phyloP scores from a whole-genome alignment of 92 coral and sea anemone genomes.

The Umimayanthus chanpuru region DNA sequence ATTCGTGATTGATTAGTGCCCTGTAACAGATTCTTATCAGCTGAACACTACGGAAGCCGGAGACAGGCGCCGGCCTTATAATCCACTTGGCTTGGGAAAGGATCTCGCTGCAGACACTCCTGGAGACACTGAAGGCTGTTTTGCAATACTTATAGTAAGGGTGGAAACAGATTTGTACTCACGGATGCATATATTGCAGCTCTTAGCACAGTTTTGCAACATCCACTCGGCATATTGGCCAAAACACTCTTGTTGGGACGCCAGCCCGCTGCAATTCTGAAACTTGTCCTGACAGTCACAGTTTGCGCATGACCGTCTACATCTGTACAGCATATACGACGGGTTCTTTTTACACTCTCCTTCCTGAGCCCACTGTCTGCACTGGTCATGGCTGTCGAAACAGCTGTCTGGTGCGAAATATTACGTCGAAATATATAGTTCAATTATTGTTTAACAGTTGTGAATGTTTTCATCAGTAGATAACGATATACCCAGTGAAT shows the following conservation, averaged over 20 bases:
- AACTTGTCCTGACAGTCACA: constrained; percentile 27
- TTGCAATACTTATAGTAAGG: no score
- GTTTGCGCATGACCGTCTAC: constrained; percentile 43
- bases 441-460: no score
- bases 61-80: no score
- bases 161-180: not conserved
- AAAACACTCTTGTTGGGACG: constrained; percentile 1
- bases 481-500: no score
- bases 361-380: constrained; percentile 33
- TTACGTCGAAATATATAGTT: no score
- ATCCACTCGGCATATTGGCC: constrained; percentile 24
- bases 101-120: no score
- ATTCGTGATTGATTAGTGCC: no score
- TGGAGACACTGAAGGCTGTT: no score
- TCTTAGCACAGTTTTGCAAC: constrained; percentile 29
- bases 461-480: no score
- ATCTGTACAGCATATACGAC: constrained; percentile 41
- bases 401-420: constrained; percentile 18
- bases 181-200: constrained; percentile 30
- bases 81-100: no score
- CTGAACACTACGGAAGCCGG: no score
- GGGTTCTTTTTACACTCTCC: constrained; percentile 51
- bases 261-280: constrained; percentile 25
- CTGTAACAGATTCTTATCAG: no score
- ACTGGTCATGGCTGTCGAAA: constrained; percentile 25